phyloP scores from a whole-genome alignment of 1,140 invertebrate genomes.

The Drepana arcuata region DNA sequence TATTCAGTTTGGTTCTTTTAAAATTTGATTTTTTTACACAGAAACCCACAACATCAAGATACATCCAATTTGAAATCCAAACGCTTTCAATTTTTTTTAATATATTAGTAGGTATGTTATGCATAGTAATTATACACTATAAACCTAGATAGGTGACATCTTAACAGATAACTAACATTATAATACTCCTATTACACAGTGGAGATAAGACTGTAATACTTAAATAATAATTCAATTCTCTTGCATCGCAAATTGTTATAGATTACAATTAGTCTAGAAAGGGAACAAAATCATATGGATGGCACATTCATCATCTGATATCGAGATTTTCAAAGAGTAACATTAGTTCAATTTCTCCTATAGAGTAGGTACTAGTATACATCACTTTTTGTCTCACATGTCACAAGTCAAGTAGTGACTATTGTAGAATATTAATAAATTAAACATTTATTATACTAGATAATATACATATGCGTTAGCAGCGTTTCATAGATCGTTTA shows the following conservation, averaged over 20 bases:
- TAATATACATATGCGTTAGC: background rate
- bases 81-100: too few relatives aligned
- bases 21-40: too few relatives aligned
- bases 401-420: too few relatives aligned
- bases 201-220: constrained; percentile 31
- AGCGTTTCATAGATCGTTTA: background rate
- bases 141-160: constrained; percentile 3
- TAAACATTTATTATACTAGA: background rate
- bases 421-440: background rate
- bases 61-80: too few relatives aligned
- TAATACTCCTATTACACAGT: constrained; percentile 26
- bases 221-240: constrained; percentile 65
- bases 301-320: constrained; percentile 48
- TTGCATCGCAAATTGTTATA: constrained; percentile 64
- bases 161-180: constrained; percentile 11
- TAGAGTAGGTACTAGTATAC: background rate
- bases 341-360: constrained; percentile 11
- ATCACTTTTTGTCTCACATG: too few relatives aligned
- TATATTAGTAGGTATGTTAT: constrained; percentile 15
- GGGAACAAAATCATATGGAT: constrained; percentile 52
- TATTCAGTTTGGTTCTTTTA: background rate
- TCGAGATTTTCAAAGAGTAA: constrained; percentile 20
- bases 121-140: constrained; percentile 5
- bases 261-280: constrained; percentile 47
- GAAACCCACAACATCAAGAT: too few relatives aligned